Conservation (phyloP, 2,113 vertebrate genomes). For the Triplophysa siluroides region DNA sequence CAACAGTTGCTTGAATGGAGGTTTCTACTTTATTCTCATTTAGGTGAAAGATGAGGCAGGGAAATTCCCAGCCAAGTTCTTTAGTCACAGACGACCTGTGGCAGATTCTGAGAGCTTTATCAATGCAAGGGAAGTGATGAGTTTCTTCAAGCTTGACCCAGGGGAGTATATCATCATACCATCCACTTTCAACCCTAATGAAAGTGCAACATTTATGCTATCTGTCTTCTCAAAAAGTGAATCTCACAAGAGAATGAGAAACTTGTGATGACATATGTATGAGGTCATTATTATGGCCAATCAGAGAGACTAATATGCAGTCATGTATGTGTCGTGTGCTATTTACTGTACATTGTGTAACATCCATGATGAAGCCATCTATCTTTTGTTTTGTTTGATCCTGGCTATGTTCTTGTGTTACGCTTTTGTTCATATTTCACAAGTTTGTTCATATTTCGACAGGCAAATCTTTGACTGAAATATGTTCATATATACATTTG, state of each 20-base stretch:
- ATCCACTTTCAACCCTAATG: slow-evolving; percentile 39
- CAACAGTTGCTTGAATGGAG: background rate
- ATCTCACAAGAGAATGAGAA: background rate
- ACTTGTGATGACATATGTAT: background rate
- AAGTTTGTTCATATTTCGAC: no score
- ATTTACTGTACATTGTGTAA: no score
- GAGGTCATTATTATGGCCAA: background rate
- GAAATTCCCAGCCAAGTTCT: slow-evolving; percentile 41
- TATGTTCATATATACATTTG: no score
- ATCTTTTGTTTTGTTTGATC: no score
- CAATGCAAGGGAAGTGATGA: slow-evolving; percentile 34
- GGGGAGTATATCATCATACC: slow-evolving; percentile 55
- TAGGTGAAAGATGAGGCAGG: slow-evolving; percentile 31
- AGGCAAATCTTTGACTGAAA: no score
- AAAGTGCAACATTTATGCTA: slow-evolving; percentile 40
- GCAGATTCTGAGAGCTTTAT: slow-evolving; percentile 10
- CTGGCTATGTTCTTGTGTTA: no score
- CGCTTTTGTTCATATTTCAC: no score
- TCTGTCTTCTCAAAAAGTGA: slow-evolving; percentile 26
- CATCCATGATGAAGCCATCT: no score
- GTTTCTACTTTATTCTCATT: background rate
- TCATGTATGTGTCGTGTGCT: no score
- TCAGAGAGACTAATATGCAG: background rate
- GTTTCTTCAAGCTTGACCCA: slow-evolving; percentile 42
- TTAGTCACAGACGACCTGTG: background rate